A percentile compares a stretch with the other conserved stretches of the same genome.
Conservation (phyloP, 2,797 vertebrate species). For the Cirrhinus molitorella region DNA sequence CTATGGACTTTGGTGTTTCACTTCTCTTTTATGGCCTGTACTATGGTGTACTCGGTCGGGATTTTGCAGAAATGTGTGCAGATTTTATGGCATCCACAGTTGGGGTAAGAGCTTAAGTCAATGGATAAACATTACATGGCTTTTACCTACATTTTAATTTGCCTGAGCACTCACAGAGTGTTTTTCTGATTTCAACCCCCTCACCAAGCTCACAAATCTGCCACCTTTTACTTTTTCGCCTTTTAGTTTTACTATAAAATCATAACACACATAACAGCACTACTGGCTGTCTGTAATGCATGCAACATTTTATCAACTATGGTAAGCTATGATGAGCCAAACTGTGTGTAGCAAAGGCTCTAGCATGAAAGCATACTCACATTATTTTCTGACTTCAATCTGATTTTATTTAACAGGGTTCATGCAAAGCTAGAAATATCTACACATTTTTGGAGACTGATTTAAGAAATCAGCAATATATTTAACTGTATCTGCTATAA, state of each 20-base stretch:
- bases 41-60: conserved; percentile 94
- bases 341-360: background rate
- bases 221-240: background rate
- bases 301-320: background rate
- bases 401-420: too few species aligned
- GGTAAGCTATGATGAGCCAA: background rate
- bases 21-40: conserved; percentile 97
- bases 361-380: background rate
- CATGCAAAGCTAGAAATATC: too few species aligned
- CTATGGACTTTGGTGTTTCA: conserved; percentile 98
- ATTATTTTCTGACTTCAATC: background rate
- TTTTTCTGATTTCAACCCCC: background rate
- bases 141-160: background rate
- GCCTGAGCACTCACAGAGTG: background rate
- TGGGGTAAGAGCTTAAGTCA: conserved; percentile 81
- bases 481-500: background rate
- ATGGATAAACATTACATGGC: background rate
- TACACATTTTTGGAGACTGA: background rate
- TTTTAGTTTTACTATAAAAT: background rate
- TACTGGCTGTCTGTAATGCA: background rate
- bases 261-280: background rate
- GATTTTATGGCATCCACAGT: conserved; percentile 99
- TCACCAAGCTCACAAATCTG: background rate
- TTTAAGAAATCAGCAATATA: background rate
- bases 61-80: conserved; percentile 99